A percentile compares a stretch with the other conserved stretches of the same genome.
phyloP scores from a whole-genome alignment of 2,113 vertebrate species.

The Ramphastos sulfuratus region DNA sequence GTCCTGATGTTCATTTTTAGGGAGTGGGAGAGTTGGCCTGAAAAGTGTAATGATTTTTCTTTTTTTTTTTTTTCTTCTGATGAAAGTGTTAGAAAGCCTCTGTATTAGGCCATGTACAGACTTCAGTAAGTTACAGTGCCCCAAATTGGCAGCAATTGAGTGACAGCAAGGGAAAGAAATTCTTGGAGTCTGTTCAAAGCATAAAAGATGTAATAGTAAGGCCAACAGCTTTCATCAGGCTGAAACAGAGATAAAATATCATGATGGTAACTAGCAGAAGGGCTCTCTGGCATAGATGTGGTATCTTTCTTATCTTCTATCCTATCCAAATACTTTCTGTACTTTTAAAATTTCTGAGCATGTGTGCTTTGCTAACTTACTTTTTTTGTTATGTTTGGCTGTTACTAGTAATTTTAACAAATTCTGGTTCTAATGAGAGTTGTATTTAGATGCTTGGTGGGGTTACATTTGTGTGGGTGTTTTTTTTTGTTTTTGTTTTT shows the following conservation, averaged over 20 bases:
- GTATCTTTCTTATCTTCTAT: not conserved
- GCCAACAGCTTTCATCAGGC: conserved; percentile 38
- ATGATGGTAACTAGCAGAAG: conserved; percentile 25
- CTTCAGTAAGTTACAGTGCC: not conserved
- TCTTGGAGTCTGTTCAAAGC: conserved; percentile 27
- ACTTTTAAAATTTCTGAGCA: not conserved
- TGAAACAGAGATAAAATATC: not conserved
- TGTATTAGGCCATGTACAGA: not conserved
- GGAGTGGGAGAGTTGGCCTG: not conserved
- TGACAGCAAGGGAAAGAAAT: not conserved
- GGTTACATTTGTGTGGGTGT: not conserved
- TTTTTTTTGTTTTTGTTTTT: not conserved
- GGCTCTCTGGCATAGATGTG: not conserved
- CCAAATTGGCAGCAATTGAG: not conserved
- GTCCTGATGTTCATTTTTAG: not conserved
- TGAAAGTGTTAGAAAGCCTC: not conserved
- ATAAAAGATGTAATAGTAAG: not conserved
- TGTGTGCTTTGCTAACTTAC: not conserved
- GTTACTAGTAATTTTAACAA: not conserved
- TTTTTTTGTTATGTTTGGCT: not conserved
- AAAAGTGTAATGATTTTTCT: not conserved
- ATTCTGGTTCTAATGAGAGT: not conserved
- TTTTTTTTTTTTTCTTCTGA: not conserved
- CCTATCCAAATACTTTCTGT: not conserved
- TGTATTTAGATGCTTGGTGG: not conserved